Evolutionary conservation across 2,113 vertebrate species (phyloP).

Genomic region (Myrmophylax atrothorax): DNA sequence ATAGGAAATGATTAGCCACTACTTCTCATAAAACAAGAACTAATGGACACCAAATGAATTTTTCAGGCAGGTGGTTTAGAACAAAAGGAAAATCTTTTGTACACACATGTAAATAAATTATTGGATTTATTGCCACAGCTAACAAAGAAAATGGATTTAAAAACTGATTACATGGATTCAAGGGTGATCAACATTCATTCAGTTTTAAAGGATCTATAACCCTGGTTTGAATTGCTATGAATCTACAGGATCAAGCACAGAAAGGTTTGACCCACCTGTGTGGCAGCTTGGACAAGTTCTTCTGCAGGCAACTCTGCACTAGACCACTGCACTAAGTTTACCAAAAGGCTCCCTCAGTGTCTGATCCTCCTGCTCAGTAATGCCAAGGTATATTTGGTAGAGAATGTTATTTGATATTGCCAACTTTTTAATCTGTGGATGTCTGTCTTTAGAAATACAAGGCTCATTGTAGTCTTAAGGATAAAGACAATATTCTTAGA

Average conservation of each 20-base stretch:
- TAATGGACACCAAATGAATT: background rate
- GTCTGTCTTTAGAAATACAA: background rate
- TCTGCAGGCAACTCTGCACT: background rate
- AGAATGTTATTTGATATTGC: background rate
- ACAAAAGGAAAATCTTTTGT: background rate
- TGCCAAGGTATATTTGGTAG: background rate
- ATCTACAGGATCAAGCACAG: background rate
- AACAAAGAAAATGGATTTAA: background rate
- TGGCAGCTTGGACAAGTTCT: no score
- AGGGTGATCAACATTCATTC: background rate
- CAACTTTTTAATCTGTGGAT: background rate
- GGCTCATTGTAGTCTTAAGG: background rate
- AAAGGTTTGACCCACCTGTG: accelerated
- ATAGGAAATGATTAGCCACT: background rate
- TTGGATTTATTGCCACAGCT: background rate
- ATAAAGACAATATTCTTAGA: background rate
- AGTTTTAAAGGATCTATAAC: background rate
- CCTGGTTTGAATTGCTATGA: background rate
- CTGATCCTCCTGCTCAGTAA: background rate
- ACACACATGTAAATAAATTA: background rate
- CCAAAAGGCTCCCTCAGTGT: background rate
- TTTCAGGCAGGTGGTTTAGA: background rate
- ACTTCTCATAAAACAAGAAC: background rate
- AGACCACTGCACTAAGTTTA: accelerated
- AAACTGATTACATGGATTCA: background rate